Percentiles rank a stretch among this genome's conserved stretches.
phyloP scores from a whole-genome alignment of 2,888 invertebrate species.

The Hartigia nigra region DNA sequence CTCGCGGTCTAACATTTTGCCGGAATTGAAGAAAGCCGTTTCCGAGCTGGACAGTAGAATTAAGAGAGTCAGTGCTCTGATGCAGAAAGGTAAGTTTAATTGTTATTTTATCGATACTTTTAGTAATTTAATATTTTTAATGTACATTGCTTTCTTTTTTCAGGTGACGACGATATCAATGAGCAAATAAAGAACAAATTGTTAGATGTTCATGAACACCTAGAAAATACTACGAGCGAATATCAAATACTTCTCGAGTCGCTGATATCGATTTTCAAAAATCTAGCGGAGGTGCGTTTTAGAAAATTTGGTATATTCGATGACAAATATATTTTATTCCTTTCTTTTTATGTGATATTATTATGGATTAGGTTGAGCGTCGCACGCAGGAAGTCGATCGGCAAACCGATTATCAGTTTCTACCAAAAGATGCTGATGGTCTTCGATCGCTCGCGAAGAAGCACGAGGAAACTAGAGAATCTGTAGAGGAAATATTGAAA shows the following conservation, averaged over 20 bases:
- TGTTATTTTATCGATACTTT: not conserved
- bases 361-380: conserved; percentile 5
- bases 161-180: conserved; percentile 67
- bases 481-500: conserved; percentile 75
- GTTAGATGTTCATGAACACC: conserved; percentile 73
- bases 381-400: conserved; percentile 14
- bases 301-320: conserved; percentile 72
- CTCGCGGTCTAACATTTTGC: conserved; percentile 70
- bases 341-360: conserved; percentile 13
- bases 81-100: conserved; percentile 70
- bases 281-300: conserved; percentile 70
- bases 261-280: conserved; percentile 78
- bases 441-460: conserved; percentile 72
- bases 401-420: conserved; percentile 34
- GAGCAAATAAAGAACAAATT: conserved; percentile 75
- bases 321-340: conserved; percentile 60
- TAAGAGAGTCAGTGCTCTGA: conserved; percentile 74
- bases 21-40: conserved; percentile 74
- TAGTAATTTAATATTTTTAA: conserved; percentile 9
- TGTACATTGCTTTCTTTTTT: conserved; percentile 7
- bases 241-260: conserved; percentile 79
- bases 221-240: conserved; percentile 76
- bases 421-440: conserved; percentile 66
- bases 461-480: conserved; percentile 75
- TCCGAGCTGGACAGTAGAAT: conserved; percentile 76